A percentile compares a stretch with the other conserved stretches of the same genome.
Conservation (phyloP, 2,888 invertebrate genomes). For the Saturnia pavonia region DNA sequence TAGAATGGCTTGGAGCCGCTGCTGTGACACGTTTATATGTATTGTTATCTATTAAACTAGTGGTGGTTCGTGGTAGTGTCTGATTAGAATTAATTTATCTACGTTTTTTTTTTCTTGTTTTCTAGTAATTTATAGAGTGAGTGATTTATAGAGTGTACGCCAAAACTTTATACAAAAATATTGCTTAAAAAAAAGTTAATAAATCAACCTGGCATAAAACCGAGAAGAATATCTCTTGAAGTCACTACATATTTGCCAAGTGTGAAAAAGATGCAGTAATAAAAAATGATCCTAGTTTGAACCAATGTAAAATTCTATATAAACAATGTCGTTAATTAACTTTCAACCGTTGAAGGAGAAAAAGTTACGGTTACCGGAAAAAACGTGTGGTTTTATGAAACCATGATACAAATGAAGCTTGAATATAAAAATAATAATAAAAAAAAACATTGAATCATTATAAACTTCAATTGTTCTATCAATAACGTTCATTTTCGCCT, state of each 20-base stretch:
- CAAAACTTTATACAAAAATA: not conserved
- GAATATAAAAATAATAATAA: too few relatives aligned
- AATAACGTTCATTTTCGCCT: too few relatives aligned
- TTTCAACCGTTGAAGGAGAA: not conserved
- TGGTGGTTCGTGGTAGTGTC: not conserved
- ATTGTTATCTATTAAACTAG: slow-evolving; percentile 9
- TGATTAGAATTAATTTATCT: not conserved
- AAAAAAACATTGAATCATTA: too few relatives aligned
- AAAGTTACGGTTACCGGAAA: not conserved
- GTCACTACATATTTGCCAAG: not conserved
- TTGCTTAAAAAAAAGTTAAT: not conserved
- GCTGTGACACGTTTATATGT: not conserved
- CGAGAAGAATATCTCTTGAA: not conserved
- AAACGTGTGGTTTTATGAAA: too few relatives aligned
- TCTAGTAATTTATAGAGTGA: not conserved
- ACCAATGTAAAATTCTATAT: not conserved
- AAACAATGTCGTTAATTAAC: too few relatives aligned
- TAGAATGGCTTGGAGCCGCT: not conserved
- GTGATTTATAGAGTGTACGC: too few relatives aligned
- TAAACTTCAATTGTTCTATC: too few relatives aligned
- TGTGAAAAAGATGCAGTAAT: not conserved
- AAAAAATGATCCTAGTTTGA: not conserved
- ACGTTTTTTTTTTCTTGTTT: not conserved
- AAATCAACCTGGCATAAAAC: not conserved
- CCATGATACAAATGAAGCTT: too few relatives aligned